phyloP scores from a whole-genome alignment of 2,113 vertebrate species.

The mouse (Mus musculus) region GRCm39 chr8:126100001-126100500 shows the following conservation, averaged over 20 bases:
- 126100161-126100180: too few relatives aligned
- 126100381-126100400: not conserved
- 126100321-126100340: too few relatives aligned
- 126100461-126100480: not conserved
- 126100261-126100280: too few relatives aligned
- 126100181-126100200: not conserved
- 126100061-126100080: not conserved
- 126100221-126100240: not conserved
- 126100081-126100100: not conserved
- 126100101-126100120: not conserved
- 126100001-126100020: not conserved
- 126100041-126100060: too few relatives aligned
- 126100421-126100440: not conserved
- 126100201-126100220: not conserved
- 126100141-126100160: not conserved
- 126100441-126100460: not conserved
- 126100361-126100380: not conserved
- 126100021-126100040: not conserved
- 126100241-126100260: not conserved
- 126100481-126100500: too few relatives aligned
- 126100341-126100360: not conserved
- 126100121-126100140: not conserved
- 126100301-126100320: not conserved
- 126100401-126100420: not conserved
- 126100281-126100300: not conserved